Conservation (phyloP, 92 coral and sea anemone genomes). For the Parazoanthus swiftii region DNA sequence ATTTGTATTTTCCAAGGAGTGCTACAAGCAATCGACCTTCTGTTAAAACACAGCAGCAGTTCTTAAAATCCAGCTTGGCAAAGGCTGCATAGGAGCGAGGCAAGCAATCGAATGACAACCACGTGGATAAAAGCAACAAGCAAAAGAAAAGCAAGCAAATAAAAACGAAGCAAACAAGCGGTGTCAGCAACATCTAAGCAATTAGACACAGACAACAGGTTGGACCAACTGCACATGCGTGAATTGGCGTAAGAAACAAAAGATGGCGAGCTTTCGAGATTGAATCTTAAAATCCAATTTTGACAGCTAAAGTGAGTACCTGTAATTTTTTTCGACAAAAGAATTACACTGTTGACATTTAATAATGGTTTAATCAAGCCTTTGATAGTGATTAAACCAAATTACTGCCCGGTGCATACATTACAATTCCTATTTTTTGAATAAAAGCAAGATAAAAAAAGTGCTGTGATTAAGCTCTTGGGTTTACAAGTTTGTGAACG, state of each 20-base stretch:
- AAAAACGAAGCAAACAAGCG: background rate
- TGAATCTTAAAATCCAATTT: no score
- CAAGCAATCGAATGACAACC: background rate
- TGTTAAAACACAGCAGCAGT: background rate
- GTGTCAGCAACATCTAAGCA: background rate
- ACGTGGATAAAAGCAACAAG: constrained; percentile 20
- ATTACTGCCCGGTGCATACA: no score
- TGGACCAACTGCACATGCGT: no score
- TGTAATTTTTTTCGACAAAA: background rate
- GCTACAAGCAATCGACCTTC: background rate
- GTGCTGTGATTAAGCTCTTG: no score
- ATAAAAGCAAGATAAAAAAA: no score
- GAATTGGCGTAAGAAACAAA: background rate
- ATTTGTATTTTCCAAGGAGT: background rate
- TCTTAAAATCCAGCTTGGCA: background rate
- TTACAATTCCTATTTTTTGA: no score
- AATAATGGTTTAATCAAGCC: no score
- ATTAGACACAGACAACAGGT: background rate
- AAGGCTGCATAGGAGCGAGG: background rate
- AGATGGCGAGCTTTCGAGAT: no score
- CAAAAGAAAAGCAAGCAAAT: background rate
- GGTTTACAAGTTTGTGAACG: no score
- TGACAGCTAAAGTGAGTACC: no score
- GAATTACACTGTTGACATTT: no score
- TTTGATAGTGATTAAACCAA: no score